phyloP scores from a whole-genome alignment of 2,888 invertebrate genomes.

The Orthonevra nobilis region DNA sequence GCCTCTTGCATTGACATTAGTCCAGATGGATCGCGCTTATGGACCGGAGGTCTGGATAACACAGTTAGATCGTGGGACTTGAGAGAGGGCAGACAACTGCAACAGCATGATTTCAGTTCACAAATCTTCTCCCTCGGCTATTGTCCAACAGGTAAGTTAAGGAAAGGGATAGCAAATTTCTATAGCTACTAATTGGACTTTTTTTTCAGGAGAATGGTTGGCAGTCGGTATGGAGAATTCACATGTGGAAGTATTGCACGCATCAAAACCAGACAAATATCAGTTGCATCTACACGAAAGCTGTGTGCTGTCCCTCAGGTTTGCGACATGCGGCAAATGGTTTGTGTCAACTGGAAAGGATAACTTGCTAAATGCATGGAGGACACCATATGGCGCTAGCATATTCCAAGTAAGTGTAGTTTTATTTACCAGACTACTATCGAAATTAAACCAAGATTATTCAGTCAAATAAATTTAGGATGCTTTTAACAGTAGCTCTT shows the following conservation, averaged over 20 bases:
- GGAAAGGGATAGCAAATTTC: too few species aligned
- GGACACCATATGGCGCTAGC: conserved; percentile 98
- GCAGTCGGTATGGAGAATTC: conserved; percentile 99
- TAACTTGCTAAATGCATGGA: conserved; percentile 97
- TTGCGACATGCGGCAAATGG: conserved; percentile 98
- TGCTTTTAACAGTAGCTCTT: too few species aligned
- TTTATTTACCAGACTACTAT: too few species aligned
- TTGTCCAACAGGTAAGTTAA: conserved; percentile 90
- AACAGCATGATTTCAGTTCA: conserved; percentile 97
- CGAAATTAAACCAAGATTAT: too few species aligned
- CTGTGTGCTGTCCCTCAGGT: conserved; percentile 96
- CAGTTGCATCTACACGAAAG: conserved; percentile 97
- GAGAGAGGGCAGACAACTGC: conserved; percentile 93
- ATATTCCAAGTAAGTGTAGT: conserved; percentile 92
- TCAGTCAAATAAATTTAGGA: too few species aligned
- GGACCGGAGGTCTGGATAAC: conserved; percentile 98
- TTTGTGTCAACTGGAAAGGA: conserved; percentile 99
- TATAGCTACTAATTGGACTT: neutral
- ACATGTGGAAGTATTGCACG: conserved; percentile 95
- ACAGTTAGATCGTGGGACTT: conserved; percentile 98
- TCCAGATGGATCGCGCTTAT: conserved; percentile 92
- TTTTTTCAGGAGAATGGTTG: conserved; percentile 89
- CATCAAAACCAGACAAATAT: conserved; percentile 95
- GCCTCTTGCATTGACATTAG: conserved; percentile 99
- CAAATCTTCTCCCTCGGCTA: conserved; percentile 93